A percentile compares a stretch with the other conserved stretches of the same genome.
Evolutionary conservation across 2,797 vertebrate species (phyloP).

Genomic region (Heteromormyrus szaboi): DNA sequence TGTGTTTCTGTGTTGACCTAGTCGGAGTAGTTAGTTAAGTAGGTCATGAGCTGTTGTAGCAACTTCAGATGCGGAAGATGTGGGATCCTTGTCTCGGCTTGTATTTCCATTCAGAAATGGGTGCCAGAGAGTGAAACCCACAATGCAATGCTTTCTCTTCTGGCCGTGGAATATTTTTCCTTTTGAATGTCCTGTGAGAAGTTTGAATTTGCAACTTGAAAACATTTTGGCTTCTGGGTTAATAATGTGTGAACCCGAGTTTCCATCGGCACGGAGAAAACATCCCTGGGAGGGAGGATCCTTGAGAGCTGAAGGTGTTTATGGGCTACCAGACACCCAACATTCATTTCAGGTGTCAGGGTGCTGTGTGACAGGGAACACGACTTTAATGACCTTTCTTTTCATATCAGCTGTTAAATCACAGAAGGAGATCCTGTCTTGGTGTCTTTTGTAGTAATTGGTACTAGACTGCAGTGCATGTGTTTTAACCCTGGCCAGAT

Average conservation of each 20-base stretch:
- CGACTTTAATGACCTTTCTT: not conserved
- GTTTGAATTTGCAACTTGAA: not conserved
- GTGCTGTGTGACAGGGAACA: not conserved
- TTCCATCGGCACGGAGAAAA: not conserved
- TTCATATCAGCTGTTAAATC: not conserved
- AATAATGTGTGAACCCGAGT: not conserved
- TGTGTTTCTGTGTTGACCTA: not conserved
- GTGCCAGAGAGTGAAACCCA: not conserved
- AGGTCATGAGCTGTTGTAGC: not conserved
- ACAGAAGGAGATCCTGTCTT: not conserved
- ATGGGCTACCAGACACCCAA: not conserved
- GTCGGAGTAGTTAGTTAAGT: not conserved
- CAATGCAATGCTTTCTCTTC: not conserved
- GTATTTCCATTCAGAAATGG: not conserved
- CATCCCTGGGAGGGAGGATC: not conserved
- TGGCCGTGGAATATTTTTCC: not conserved
- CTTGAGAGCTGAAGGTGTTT: not conserved
- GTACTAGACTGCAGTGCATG: not conserved
- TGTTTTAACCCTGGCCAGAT: not conserved
- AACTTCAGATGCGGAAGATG: not conserved
- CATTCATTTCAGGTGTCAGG: not conserved
- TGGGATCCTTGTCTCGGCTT: not conserved
- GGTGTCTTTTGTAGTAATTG: not conserved
- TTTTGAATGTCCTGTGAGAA: not conserved
- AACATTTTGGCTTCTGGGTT: not conserved